These are phyloP conservation scores for Eupithecia centaureata DNA, from an alignment of 2,888 invertebrate species.

Conservation along the genomic window DNA sequence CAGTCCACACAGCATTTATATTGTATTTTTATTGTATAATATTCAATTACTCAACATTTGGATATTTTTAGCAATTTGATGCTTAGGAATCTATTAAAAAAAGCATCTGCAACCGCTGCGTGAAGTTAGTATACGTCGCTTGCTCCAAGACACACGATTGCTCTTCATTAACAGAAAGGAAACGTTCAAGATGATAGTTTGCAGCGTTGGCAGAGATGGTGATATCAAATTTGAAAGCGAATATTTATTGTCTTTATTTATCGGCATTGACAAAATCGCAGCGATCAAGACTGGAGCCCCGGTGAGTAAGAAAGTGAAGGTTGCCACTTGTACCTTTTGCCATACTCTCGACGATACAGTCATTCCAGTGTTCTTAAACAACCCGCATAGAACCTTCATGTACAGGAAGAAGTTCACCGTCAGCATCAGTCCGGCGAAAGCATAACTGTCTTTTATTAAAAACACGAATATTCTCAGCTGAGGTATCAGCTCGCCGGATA, in stretches of 20 bases:
- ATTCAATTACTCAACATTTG: no score
- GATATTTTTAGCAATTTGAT: no score
- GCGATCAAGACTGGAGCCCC: constrained; percentile 21
- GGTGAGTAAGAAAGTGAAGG: constrained; percentile 10
- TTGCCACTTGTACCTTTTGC: constrained; percentile 25
- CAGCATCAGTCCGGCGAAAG: constrained; percentile 14
- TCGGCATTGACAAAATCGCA: constrained; percentile 2
- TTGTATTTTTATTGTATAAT: no score
- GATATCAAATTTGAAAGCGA: background rate
- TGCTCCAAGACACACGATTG: constrained; percentile 27
- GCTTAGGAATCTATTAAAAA: no score
- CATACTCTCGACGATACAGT: constrained; percentile 1
- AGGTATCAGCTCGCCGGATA: background rate
- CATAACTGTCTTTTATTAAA: constrained; percentile 6
- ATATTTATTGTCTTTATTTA: background rate
- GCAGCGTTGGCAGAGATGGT: constrained; percentile 11
- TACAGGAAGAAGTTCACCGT: constrained; percentile 23
- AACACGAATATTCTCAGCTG: background rate
- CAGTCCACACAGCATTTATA: no score
- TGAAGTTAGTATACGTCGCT: no score
- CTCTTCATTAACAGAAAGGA: constrained; percentile 28
- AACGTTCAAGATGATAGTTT: constrained; percentile 11
- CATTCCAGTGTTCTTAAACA: constrained; percentile 14
- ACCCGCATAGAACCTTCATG: constrained; percentile 15
- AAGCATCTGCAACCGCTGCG: no score